phyloP scores from a whole-genome alignment of 2,888 invertebrate species.

The Diarsia mendica region DNA sequence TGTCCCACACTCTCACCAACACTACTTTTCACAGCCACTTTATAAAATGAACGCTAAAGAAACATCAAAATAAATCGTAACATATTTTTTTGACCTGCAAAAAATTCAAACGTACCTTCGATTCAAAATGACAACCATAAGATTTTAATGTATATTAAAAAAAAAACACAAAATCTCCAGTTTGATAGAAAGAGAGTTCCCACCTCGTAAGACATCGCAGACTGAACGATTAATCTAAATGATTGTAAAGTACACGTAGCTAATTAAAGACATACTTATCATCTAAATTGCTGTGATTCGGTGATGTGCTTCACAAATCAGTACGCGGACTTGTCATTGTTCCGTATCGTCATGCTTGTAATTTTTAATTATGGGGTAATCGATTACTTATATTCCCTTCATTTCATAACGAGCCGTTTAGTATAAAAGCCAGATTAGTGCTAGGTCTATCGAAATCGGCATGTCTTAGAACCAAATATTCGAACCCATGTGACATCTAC shows the following conservation, averaged over 20 bases:
- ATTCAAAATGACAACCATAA: background rate
- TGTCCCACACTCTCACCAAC: background rate
- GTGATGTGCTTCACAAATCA: conserved; percentile 32
- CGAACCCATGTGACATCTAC: no score
- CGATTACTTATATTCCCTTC: conserved; percentile 25
- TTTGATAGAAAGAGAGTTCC: background rate
- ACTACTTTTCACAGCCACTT: background rate
- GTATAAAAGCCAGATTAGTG: background rate
- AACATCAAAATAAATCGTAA: background rate
- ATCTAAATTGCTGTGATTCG: conserved; percentile 36
- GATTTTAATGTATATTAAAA: background rate
- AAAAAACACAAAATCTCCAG: background rate
- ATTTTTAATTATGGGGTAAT: conserved; percentile 9
- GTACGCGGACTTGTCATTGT: conserved; percentile 24
- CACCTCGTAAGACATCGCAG: conserved; percentile 1
- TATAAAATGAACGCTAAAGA: no score
- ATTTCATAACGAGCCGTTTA: conserved; percentile 1
- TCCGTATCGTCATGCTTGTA: conserved; percentile 16
- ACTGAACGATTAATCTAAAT: conserved; percentile 28
- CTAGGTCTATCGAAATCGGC: background rate
- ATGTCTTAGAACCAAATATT: no score
- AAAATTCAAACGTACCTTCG: conserved; percentile 8
- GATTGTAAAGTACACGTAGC: conserved; percentile 20
- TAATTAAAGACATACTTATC: conserved; percentile 45
- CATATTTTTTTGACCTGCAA: background rate